These are phyloP conservation scores for Scaptomyza flava DNA, from an alignment of 2,888 invertebrate species.

Conservation along the genomic window DNA sequence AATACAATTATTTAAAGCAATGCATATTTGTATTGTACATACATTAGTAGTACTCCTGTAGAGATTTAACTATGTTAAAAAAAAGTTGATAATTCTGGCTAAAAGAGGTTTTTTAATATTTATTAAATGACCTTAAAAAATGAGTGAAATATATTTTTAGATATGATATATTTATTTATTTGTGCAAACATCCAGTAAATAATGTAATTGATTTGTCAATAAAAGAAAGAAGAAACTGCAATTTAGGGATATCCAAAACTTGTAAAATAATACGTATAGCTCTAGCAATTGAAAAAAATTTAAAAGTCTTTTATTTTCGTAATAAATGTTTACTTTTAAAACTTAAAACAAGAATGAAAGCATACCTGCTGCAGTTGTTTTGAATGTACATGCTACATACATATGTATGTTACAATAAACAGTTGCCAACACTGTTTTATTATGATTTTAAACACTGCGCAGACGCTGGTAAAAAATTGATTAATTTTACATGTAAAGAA, in stretches of 20 bases:
- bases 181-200: no score
- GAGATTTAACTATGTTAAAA: no score
- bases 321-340: not conserved
- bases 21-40: conserved; percentile 27
- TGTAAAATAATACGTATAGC: no score
- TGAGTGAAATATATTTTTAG: not conserved
- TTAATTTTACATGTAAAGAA: conserved; percentile 31
- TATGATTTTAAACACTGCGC: conserved; percentile 27
- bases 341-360: not conserved
- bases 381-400: not conserved
- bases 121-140: no score
- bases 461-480: conserved; percentile 52
- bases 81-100: no score
- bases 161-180: no score
- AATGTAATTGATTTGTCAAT: not conserved
- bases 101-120: no score
- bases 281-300: not conserved
- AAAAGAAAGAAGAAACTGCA: not conserved
- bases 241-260: not conserved
- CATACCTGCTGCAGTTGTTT: conserved; percentile 23
- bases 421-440: conserved; percentile 9
- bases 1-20: conserved; percentile 9
- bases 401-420: not conserved
- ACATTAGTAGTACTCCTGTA: conserved; percentile 4
- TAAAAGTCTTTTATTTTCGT: not conserved